Percentiles rank a stretch among this genome's conserved stretches.
phyloP scores from a whole-genome alignment of 2,797 vertebrate genomes.

The Gouania willdenowi region DNA sequence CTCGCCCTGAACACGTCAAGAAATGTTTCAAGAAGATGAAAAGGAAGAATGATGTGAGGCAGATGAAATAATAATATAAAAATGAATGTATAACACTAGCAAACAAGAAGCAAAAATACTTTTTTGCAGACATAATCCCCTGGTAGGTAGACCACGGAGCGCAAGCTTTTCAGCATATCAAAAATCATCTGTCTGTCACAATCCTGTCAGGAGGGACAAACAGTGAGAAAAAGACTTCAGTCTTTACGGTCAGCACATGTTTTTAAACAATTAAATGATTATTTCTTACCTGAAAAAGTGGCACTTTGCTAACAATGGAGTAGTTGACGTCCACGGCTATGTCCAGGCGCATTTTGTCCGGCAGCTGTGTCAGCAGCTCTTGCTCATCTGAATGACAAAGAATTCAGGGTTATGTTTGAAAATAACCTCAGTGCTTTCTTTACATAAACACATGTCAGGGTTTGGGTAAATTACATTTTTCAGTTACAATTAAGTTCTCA shows the following conservation, averaged over 20 bases:
- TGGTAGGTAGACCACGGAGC: slow-evolving; percentile 93
- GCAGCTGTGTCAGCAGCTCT: slow-evolving; percentile 89
- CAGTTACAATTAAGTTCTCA: no score
- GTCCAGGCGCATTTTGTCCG: slow-evolving; percentile 96
- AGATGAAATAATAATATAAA: neutral
- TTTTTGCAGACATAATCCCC: slow-evolving; percentile 97
- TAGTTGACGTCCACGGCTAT: slow-evolving; percentile 95
- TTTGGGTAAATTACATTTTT: no score
- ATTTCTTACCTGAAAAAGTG: slow-evolving; percentile 87
- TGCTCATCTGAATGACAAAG: slow-evolving; percentile 81
- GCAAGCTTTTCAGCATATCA: slow-evolving; percentile 93
- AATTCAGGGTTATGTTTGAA: neutral
- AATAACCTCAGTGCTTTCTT: no score
- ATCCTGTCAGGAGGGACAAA: slow-evolving; percentile 72
- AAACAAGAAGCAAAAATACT: slow-evolving; percentile 64
- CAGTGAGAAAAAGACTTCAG: neutral
- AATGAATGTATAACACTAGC: no score
- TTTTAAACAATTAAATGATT: no score
- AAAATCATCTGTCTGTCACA: slow-evolving; percentile 98
- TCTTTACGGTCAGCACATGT: no score
- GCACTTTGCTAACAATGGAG: slow-evolving; percentile 93
- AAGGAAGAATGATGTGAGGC: no score
- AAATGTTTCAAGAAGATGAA: neutral
- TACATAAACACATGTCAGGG: no score
- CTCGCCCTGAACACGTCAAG: slow-evolving; percentile 78